These are phyloP conservation scores for Drosophila mayri DNA, from an alignment of 1,140 invertebrate species.

Conservation along the genomic window DNA sequence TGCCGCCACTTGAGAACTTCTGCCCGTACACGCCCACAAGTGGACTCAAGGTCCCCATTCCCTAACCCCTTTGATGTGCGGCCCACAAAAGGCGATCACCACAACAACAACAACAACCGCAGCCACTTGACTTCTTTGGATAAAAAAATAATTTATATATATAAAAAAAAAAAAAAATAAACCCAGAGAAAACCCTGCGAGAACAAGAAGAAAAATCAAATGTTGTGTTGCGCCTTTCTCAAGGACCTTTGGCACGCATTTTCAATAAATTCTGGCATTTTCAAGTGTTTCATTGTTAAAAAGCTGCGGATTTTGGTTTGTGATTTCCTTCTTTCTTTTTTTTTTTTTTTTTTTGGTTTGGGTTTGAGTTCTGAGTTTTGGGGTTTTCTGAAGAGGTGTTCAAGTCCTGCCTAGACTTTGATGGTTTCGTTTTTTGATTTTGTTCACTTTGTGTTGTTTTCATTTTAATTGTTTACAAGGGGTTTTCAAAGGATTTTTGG, in stretches of 20 bases:
- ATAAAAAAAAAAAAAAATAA: neutral
- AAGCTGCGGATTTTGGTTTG: conserved; percentile 1
- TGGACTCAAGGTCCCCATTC: conserved; percentile 28
- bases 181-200: neutral
- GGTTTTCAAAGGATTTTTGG: neutral
- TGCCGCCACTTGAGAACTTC: conserved; percentile 53
- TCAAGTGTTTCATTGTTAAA: conserved; percentile 22
- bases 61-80: conserved; percentile 49
- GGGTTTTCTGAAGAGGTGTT: conserved; percentile 17
- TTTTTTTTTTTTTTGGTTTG: too few relatives aligned
- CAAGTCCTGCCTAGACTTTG: neutral
- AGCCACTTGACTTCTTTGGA: conserved; percentile 27
- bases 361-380: neutral
- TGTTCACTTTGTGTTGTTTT: neutral
- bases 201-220: conserved; percentile 13
- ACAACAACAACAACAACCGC: conserved; percentile 16
- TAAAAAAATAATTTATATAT: conserved; percentile 2
- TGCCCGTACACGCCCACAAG: conserved; percentile 69
- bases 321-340: neutral
- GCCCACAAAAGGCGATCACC: conserved; percentile 59
- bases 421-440: conserved; percentile 1
- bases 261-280: conserved; percentile 56
- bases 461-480: conserved; percentile 11
- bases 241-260: conserved; percentile 62
- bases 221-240: conserved; percentile 26